Conservation (phyloP, 2,888 invertebrate genomes). For the Prosapia bicincta region DNA sequence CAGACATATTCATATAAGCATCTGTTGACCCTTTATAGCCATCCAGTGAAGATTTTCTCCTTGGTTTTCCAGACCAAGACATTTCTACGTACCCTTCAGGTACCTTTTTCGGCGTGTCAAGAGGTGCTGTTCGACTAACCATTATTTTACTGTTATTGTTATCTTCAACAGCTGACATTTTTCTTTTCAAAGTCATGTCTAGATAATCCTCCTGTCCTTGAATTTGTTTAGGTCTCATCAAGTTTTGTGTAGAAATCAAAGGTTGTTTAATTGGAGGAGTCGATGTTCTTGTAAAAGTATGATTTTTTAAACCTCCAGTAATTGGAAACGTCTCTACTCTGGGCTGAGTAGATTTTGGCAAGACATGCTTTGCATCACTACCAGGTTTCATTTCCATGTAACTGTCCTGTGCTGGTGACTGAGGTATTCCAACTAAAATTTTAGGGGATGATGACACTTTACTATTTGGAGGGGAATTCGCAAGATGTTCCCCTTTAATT, state of each 20-base stretch:
- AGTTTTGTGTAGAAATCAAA: constrained; percentile 17
- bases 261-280: constrained; percentile 35
- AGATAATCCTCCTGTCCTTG: constrained; percentile 42
- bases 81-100: constrained; percentile 65
- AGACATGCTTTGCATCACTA: constrained; percentile 35
- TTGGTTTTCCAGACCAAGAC: constrained; percentile 47
- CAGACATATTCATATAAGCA: constrained; percentile 56
- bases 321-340: constrained; percentile 37
- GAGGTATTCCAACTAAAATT: not conserved
- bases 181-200: constrained; percentile 44
- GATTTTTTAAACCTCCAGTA: constrained; percentile 21
- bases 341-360: constrained; percentile 37
- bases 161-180: constrained; percentile 36
- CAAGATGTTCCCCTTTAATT: not conserved
- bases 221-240: constrained; percentile 19
- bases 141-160: constrained; percentile 37
- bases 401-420: constrained; percentile 37
- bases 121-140: constrained; percentile 28
- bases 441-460: constrained; percentile 40
- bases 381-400: constrained; percentile 51
- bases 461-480: constrained; percentile 42
- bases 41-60: constrained; percentile 25
- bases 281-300: constrained; percentile 24
- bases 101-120: constrained; percentile 43
- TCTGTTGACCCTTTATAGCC: constrained; percentile 42